Percentiles rank a stretch among this genome's conserved stretches.
phyloP scores from a whole-genome alignment of 2,797 vertebrate species.

The Esox masquinongy region DNA sequence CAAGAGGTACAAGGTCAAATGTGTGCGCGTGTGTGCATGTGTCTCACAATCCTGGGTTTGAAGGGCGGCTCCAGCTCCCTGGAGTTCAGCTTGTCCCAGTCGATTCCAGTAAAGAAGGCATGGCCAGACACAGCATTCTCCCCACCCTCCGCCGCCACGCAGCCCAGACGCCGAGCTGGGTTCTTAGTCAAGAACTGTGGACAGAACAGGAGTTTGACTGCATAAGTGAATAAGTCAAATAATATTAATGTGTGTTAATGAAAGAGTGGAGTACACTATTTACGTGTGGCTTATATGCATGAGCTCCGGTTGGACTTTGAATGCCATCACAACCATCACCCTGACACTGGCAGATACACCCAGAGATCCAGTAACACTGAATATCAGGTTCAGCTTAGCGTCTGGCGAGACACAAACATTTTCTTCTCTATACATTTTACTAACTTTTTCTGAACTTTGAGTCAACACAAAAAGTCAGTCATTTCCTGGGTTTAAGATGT shows the following conservation, averaged over 20 bases:
- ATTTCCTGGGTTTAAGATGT: slow-evolving; percentile 15
- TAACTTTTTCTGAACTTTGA: slow-evolving; percentile 15
- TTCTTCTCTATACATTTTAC: background rate
- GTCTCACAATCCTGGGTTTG: slow-evolving; percentile 93
- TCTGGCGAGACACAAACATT: slow-evolving; percentile 27
- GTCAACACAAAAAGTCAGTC: slow-evolving; percentile 6
- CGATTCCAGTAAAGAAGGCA: slow-evolving; percentile 84
- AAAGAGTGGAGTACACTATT: background rate
- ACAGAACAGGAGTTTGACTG: background rate
- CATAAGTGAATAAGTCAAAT: background rate
- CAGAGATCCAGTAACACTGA: slow-evolving; percentile 22
- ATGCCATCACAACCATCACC: slow-evolving; percentile 36
- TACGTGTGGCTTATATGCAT: slow-evolving; percentile 20
- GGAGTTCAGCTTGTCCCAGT: slow-evolving; percentile 90
- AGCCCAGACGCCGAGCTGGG: slow-evolving; percentile 87
- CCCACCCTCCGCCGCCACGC: slow-evolving; percentile 80
- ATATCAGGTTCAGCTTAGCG: background rate
- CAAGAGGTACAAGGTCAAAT: no score
- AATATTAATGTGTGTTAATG: background rate
- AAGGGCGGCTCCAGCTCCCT: slow-evolving; percentile 92
- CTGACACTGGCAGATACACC: slow-evolving; percentile 29
- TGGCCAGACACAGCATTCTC: slow-evolving; percentile 85
- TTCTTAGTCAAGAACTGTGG: slow-evolving; percentile 94
- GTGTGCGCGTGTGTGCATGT: background rate
- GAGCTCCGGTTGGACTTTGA: slow-evolving; percentile 23